Conservation (phyloP, 2,113 vertebrate species). For the Solenodon paradoxus region DNA sequence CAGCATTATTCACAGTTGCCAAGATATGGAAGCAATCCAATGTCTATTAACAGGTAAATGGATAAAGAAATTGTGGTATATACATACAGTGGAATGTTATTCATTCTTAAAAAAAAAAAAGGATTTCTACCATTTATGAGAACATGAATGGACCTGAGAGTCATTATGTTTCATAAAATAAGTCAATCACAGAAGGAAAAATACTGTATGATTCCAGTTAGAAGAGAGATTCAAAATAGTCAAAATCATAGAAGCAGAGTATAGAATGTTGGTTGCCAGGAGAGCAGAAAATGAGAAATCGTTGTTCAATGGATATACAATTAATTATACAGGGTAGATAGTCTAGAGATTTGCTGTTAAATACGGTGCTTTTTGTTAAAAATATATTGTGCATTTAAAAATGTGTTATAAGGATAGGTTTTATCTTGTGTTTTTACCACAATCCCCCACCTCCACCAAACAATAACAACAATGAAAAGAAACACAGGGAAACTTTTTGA, state of each 20-base stretch:
- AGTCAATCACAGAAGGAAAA: neutral
- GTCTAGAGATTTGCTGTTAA: neutral
- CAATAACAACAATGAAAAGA: neutral
- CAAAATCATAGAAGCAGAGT: neutral
- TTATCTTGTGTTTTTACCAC: neutral
- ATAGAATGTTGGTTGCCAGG: neutral
- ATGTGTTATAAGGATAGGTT: neutral
- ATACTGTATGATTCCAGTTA: neutral
- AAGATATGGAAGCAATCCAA: too few relatives aligned
- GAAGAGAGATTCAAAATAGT: neutral
- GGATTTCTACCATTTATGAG: neutral
- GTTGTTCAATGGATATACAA: neutral
- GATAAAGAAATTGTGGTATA: too few relatives aligned
- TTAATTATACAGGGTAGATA: neutral
- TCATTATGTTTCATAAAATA: neutral
- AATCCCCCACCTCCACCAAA: rapidly evolving
- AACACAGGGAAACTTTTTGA: neutral
- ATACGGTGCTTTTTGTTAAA: neutral
- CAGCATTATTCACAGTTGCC: too few relatives aligned
- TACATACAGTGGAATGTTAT: neutral
- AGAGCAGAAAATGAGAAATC: neutral
- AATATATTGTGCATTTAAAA: neutral
- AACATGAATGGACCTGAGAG: neutral
- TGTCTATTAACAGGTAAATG: too few relatives aligned
- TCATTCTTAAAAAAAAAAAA: neutral